These are phyloP conservation scores for Eilema depressum DNA, from an alignment of 2,888 invertebrate genomes.

Conservation along the genomic window DNA sequence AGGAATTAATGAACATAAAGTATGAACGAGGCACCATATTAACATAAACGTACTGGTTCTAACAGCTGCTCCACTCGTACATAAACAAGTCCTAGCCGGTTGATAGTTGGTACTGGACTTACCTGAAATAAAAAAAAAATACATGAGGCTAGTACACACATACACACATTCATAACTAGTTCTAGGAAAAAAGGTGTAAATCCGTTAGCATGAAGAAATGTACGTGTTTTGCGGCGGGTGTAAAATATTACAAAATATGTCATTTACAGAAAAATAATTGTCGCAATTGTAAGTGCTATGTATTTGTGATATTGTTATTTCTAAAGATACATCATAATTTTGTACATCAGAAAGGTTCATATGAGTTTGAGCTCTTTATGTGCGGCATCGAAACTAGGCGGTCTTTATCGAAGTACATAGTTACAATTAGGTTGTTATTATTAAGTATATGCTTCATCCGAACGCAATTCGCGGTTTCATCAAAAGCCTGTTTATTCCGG, in stretches of 20 bases:
- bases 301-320: too few relatives aligned
- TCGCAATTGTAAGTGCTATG: too few relatives aligned
- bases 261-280: too few relatives aligned
- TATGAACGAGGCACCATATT: constrained; percentile 44
- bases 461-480: too few relatives aligned
- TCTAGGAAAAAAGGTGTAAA: constrained; percentile 33
- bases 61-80: constrained; percentile 47
- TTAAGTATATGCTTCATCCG: too few relatives aligned
- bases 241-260: neutral
- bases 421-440: too few relatives aligned
- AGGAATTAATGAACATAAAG: constrained; percentile 42
- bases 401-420: too few relatives aligned
- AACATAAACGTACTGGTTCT: constrained; percentile 37
- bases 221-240: constrained; percentile 1
- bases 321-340: too few relatives aligned
- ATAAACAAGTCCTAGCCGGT: constrained; percentile 47
- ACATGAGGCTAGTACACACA: constrained; percentile 45
- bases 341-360: too few relatives aligned
- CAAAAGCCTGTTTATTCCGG: too few relatives aligned
- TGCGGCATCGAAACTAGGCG: too few relatives aligned
- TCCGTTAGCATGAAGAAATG: constrained; percentile 19
- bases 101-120: constrained; percentile 50
- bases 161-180: constrained; percentile 21
- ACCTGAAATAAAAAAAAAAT: constrained; percentile 61
- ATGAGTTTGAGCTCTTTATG: too few relatives aligned